Base-by-base conservation (phyloP, 1,140 invertebrate species). In the Pachyrhynchus sulphureomaculatus region DNA sequence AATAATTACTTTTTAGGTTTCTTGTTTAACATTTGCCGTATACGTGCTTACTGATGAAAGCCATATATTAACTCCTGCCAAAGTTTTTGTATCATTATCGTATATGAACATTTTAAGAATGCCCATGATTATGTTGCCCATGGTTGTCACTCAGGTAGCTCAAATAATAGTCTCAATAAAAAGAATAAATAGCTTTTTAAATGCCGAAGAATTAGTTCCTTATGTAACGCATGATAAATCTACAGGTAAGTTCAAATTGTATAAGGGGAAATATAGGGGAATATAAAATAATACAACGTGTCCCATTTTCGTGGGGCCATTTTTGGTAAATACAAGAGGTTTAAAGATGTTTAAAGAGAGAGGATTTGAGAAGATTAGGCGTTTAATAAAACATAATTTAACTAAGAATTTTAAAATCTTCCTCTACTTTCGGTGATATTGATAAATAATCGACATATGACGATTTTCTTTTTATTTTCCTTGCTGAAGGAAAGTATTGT, bases 41-140 rank as follows among this genome's bases (percentile, higher is more conserved):
- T 96, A 87, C 80, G 88, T 95, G 68, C 78, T 95, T 73, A 82
- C 88, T 68, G 88, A 90, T 76, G 86, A 90, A 74, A 88, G 92
- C 75, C 83, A 85, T 72, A 82, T 92, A 53, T 81, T 98, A 72
- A 88, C 94, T 77, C 89, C 95, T 68, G 83, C 86, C 75, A 95
- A 85, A 72, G 96, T 92, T 65, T 99, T 99, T 83, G 95, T 99
- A 57, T 93, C 96, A 64, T 82, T 99, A 67, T 91, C 95, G 74
- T 85, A 99, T 69, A 98, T 99, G 83, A 98, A 98, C 80, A 94
- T 98, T 67, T 85, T 99, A 65, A 87, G 95, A 73, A 95, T 97
- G 78, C 95, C 96, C 68, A 81, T 95, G 71, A 89, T 87, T 72
- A 89, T 92, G 87, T 82, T 92, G 78, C 90, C 90, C 73, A 92